A percentile compares a stretch with the other conserved stretches of the same genome.
Conservation (phyloP, 2,888 invertebrate genomes). For the Dromius quadrimaculatus region DNA sequence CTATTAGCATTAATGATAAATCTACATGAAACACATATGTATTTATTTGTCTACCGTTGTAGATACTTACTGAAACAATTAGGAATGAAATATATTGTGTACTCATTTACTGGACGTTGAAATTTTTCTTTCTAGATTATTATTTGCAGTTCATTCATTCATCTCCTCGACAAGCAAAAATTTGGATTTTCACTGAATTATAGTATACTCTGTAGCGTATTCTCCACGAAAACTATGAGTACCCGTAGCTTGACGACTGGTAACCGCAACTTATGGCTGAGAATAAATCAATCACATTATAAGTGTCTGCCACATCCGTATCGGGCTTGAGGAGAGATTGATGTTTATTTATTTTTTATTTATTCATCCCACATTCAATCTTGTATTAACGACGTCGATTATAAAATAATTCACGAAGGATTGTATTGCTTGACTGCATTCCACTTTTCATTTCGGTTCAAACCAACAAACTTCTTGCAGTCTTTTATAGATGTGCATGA, state of each 20-base stretch:
- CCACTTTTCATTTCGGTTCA: conserved; percentile 6
- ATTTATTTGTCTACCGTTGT: neutral
- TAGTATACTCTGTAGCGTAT: no score
- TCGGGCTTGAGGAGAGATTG: neutral
- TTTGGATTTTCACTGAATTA: no score
- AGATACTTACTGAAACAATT: neutral
- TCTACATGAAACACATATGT: conserved; percentile 7
- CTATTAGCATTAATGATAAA: neutral
- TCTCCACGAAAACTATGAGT: no score
- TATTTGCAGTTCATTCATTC: neutral
- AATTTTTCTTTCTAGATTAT: neutral
- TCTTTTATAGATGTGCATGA: neutral
- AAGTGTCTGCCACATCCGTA: no score
- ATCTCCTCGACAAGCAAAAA: no score
- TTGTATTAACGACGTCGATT: neutral
- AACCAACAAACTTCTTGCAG: neutral
- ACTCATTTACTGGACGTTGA: neutral
- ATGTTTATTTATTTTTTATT: neutral
- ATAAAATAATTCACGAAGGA: neutral
- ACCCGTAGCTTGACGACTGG: no score
- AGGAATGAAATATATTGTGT: neutral
- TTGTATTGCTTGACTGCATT: conserved; percentile 15
- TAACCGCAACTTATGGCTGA: no score
- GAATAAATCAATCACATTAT: no score
- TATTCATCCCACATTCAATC: conserved; percentile 8